Conservation (phyloP, 2,888 invertebrate genomes). For the Platypus cylindrus region DNA sequence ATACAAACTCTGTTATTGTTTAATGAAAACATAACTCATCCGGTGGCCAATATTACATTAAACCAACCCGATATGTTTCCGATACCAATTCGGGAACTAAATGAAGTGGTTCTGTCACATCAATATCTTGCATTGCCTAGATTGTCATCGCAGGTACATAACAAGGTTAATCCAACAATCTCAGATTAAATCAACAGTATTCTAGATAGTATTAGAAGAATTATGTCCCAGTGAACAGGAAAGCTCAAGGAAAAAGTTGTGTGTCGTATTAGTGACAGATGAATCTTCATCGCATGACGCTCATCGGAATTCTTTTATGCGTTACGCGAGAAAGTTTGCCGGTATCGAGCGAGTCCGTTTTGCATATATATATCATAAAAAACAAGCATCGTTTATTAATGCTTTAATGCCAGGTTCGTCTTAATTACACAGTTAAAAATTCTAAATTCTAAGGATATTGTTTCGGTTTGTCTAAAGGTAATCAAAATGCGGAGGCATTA, state of each 20-base stretch:
- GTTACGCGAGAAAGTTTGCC: slow-evolving; percentile 49
- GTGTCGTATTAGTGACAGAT: slow-evolving; percentile 69
- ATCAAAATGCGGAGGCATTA: slow-evolving; percentile 49
- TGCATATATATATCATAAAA: slow-evolving; percentile 78
- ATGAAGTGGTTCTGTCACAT: slow-evolving; percentile 79
- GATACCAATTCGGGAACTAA: slow-evolving; percentile 76
- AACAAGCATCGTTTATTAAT: slow-evolving; percentile 70
- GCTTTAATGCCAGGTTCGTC: slow-evolving; percentile 48
- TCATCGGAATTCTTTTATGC: slow-evolving; percentile 55
- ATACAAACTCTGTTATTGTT: slow-evolving; percentile 76
- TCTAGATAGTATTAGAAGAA: slow-evolving; percentile 57
- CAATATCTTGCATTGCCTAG: slow-evolving; percentile 76
- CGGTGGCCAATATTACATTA: slow-evolving; percentile 80
- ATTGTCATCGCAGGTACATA: slow-evolving; percentile 72
- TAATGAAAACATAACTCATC: slow-evolving; percentile 71
- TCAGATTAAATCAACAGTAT: too few species aligned
- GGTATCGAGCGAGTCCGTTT: slow-evolving; percentile 59
- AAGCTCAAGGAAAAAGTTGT: slow-evolving; percentile 56
- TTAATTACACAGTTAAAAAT: background rate
- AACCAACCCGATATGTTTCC: too few species aligned
- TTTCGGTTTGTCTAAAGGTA: slow-evolving; percentile 33
- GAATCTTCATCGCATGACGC: slow-evolving; percentile 44
- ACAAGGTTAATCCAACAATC: background rate
- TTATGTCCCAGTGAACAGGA: slow-evolving; percentile 85
- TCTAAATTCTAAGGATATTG: slow-evolving; percentile 1